phyloP scores from a whole-genome alignment of 2,797 vertebrate species.

The Oreonectes daqikongensis region DNA sequence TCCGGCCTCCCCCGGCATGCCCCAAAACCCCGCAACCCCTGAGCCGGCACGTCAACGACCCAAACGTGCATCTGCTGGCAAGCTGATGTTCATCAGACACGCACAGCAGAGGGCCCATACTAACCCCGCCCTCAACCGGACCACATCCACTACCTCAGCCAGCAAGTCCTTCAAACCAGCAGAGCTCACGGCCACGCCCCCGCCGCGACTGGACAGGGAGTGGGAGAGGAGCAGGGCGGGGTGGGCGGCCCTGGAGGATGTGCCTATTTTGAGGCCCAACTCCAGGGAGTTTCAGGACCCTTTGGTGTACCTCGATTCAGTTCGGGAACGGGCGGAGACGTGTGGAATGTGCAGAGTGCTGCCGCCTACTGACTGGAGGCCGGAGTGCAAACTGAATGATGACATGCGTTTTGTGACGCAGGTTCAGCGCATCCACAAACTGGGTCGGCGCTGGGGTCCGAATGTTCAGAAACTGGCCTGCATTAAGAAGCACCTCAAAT shows the following conservation, averaged over 20 bases:
- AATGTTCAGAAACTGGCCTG: slow-evolving; percentile 97
- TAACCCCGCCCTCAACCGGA: slow-evolving; percentile 84
- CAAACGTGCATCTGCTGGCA: slow-evolving; percentile 88
- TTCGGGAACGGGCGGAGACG: slow-evolving; percentile 90
- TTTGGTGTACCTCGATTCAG: slow-evolving; percentile 91
- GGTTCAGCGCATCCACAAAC: slow-evolving; percentile 97
- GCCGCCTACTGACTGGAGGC: slow-evolving; percentile 95
- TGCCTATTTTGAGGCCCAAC: slow-evolving; percentile 86
- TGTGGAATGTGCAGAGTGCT: slow-evolving; percentile 93
- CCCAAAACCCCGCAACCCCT: slow-evolving; percentile 63
- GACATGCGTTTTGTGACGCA: slow-evolving; percentile 99
- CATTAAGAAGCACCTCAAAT: slow-evolving; percentile 99
- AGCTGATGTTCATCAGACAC: slow-evolving; percentile 91
- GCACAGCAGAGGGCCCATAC: slow-evolving; percentile 87
- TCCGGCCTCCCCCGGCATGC: slow-evolving; percentile 62
- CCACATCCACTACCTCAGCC: slow-evolving; percentile 89
- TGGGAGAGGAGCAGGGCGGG: slow-evolving; percentile 81
- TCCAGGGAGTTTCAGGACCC: slow-evolving; percentile 96
- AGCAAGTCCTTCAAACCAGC: slow-evolving; percentile 82
- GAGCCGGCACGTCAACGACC: slow-evolving; percentile 90
- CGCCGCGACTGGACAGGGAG: slow-evolving; percentile 71
- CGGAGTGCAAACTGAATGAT: slow-evolving; percentile 97
- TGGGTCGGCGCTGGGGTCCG: slow-evolving; percentile 97
- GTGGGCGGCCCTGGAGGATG: slow-evolving; percentile 87
- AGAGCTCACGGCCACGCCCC: slow-evolving; percentile 65